phyloP scores from a whole-genome alignment of 2,888 invertebrate genomes.

The Andricus curvator region DNA sequence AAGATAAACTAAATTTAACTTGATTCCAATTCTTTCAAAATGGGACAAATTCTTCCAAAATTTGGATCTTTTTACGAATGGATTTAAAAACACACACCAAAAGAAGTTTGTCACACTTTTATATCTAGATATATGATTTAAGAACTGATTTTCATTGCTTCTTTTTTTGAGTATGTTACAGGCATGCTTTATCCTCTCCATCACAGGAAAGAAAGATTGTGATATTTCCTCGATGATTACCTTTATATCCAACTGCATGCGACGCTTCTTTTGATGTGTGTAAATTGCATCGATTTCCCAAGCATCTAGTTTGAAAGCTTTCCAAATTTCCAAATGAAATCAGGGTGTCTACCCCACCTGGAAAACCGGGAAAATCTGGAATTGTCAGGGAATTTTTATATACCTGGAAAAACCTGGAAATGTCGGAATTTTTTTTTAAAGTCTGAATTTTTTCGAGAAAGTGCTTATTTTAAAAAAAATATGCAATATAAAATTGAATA shows the following conservation, averaged over 20 bases:
- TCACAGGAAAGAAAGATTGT: conserved; percentile 24
- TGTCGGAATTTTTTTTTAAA: too few species aligned
- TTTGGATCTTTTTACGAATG: not conserved
- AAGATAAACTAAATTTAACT: conserved; percentile 1
- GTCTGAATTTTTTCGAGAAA: too few species aligned
- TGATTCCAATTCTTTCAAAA: not conserved
- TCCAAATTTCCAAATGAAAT: conserved; percentile 3
- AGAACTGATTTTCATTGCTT: conserved; percentile 25
- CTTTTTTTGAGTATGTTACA: conserved; percentile 22
- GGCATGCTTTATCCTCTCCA: conserved; percentile 34
- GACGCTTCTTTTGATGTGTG: conserved; percentile 39
- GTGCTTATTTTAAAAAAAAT: too few species aligned
- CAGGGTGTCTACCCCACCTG: too few species aligned
- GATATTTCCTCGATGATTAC: conserved; percentile 23
- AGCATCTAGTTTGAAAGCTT: conserved; percentile 14
- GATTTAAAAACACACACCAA: conserved; percentile 57
- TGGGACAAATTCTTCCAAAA: not conserved
- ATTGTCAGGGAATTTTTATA: too few species aligned
- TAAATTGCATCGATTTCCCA: conserved; percentile 22
- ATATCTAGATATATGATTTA: conserved; percentile 26
- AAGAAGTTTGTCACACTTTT: conserved; percentile 41
- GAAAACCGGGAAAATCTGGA: too few species aligned
- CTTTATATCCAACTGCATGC: conserved; percentile 33
- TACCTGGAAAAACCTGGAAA: too few species aligned
- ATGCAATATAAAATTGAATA: too few species aligned